A percentile compares a stretch with the other conserved stretches of the same genome.
phyloP scores from a whole-genome alignment of 2,113 vertebrate genomes.

The Todiramphus chloris region DNA sequence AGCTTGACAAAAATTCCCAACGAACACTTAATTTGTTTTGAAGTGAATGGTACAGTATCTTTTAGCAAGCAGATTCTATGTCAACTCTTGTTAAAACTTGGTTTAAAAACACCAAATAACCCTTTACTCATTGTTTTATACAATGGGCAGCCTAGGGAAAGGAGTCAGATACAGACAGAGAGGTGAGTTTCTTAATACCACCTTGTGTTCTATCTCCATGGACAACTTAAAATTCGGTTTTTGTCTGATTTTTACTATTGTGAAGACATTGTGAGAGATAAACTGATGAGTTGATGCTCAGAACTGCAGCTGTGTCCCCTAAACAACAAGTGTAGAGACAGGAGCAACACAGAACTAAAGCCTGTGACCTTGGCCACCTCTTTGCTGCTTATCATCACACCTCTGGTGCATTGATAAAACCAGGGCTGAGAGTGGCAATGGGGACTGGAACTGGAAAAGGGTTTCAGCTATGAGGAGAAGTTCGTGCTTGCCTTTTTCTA shows the following conservation, averaged over 20 bases:
- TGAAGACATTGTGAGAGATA: background rate
- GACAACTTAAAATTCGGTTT: background rate
- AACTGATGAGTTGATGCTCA: background rate
- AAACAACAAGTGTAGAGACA: background rate
- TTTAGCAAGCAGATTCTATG: background rate
- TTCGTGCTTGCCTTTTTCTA: background rate
- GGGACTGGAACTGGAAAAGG: background rate
- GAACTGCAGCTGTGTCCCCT: background rate
- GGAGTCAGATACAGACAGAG: background rate
- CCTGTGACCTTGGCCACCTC: background rate
- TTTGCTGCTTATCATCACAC: accelerated
- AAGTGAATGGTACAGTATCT: background rate
- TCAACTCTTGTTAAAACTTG: background rate
- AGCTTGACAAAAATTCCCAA: background rate
- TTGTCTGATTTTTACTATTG: background rate
- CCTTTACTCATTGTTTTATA: background rate
- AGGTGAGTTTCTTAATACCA: background rate
- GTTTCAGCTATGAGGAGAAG: background rate
- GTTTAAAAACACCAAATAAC: background rate
- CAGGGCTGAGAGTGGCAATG: background rate
- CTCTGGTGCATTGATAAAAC: background rate
- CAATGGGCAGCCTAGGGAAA: background rate
- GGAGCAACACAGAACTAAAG: background rate
- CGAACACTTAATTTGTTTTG: background rate
- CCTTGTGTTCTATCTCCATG: background rate